Evolutionary conservation across 2,888 invertebrate genomes (phyloP).

Genomic region (Cephus spinipes): DNA sequence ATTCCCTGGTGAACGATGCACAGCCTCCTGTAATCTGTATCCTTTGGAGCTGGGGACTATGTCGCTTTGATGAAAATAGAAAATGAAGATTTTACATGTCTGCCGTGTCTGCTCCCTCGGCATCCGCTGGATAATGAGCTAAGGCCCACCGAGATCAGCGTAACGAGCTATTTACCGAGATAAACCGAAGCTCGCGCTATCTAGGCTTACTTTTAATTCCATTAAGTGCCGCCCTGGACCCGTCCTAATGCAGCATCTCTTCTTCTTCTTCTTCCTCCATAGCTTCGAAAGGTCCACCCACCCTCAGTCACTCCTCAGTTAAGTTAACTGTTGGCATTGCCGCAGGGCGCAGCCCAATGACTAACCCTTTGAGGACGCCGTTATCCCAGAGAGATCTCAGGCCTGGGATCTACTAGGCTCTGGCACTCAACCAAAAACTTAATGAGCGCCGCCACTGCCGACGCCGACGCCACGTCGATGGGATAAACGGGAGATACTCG

Average conservation of each 20-base stretch:
- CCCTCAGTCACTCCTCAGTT: slow-evolving; percentile 29
- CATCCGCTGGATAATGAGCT: no score
- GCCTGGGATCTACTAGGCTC: slow-evolving; percentile 37
- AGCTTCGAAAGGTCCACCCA: neutral
- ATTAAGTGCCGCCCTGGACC: slow-evolving; percentile 50
- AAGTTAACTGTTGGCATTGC: slow-evolving; percentile 36
- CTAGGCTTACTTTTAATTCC: slow-evolving; percentile 60
- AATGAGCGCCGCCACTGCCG: slow-evolving; percentile 42
- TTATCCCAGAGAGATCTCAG: slow-evolving; percentile 51
- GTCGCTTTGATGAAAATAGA: no score
- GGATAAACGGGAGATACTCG: slow-evolving; percentile 31
- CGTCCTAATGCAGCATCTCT: slow-evolving; percentile 24
- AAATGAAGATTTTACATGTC: no score
- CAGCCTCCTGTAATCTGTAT: no score
- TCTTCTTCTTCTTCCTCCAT: slow-evolving; percentile 21
- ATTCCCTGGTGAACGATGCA: slow-evolving; percentile 8
- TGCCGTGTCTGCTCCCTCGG: no score
- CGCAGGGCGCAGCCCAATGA: slow-evolving; percentile 46
- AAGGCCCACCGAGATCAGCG: slow-evolving; percentile 12
- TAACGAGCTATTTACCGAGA: slow-evolving; percentile 55
- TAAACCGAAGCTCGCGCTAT: slow-evolving; percentile 54
- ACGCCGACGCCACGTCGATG: slow-evolving; percentile 15
- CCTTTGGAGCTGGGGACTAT: no score
- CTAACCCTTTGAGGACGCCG: slow-evolving; percentile 54
- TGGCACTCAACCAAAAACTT: slow-evolving; percentile 57